These are phyloP conservation scores for Hydrophis major DNA, from an alignment of 2,797 vertebrate genomes.

Conservation along the genomic window DNA sequence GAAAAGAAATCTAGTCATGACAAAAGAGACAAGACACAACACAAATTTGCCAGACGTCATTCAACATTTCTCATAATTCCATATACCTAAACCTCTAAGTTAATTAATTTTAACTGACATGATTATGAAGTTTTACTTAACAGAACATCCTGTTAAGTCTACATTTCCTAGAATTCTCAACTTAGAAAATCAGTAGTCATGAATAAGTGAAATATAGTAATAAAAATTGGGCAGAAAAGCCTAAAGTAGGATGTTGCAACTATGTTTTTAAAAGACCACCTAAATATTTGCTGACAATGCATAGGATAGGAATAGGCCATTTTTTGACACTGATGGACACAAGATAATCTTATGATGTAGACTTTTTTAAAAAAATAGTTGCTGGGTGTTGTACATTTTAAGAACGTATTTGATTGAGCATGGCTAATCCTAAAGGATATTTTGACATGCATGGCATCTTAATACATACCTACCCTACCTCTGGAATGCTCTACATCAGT, in stretches of 20 bases:
- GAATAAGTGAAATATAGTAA: not conserved
- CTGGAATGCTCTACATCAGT: not conserved
- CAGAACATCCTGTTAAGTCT: not conserved
- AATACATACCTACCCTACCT: not conserved
- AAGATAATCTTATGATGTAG: not conserved
- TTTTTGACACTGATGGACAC: not conserved
- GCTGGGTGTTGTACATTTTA: not conserved
- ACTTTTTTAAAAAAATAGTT: not conserved
- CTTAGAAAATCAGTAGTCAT: not conserved
- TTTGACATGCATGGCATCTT: not conserved
- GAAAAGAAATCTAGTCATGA: not conserved
- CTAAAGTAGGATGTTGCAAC: not conserved
- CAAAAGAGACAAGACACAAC: slow-evolving; percentile 19
- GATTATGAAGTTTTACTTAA: not conserved
- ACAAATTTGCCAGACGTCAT: not conserved
- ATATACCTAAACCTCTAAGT: not conserved
- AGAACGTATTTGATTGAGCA: not conserved
- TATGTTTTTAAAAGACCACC: not conserved
- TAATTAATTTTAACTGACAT: not conserved
- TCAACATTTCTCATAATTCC: not conserved
- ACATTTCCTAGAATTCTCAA: not conserved
- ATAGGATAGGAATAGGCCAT: not conserved
- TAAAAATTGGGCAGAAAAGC: not conserved
- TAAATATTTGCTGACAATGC: not conserved
- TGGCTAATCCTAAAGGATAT: not conserved